Base-by-base conservation (phyloP, 23 tunicate species). In the Phallusia fumigata region DNA sequence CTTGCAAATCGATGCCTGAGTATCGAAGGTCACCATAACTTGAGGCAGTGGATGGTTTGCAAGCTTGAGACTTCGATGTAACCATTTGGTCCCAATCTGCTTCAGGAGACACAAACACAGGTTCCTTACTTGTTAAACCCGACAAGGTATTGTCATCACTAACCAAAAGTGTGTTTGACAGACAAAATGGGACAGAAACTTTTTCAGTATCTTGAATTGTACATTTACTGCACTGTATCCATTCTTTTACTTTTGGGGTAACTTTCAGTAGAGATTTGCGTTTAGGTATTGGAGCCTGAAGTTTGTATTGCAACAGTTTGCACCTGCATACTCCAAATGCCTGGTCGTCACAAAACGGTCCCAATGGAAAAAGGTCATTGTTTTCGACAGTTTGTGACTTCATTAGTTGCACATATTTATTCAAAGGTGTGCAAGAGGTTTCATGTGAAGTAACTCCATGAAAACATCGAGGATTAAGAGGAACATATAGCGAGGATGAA, bases 271-370 rank as follows among this genome's bases (percentile, higher is more conserved):
- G 69, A 74, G 36, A 21, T 31, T 33, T 74, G 40, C 53, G 73
- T 53, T 79, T 79, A 11, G 72, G 31, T 31, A 50, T 79, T 5
- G 52, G 83, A 0, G 40, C 30, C 65, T 81, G 65, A n/a, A 53
- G 18, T 69, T 81, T 69, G 53, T 34, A 81, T 21, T 65, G 36
- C 22, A 32, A 24, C 30, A 33, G 52, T 52, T 24, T 44, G 72
- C 90, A 86, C 81, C 78, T 76, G 65, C 86, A 87, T 21, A 81
- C 49, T 5, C 35, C 32, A 19, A 36, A n/a, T 34, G 76, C 53
- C 3, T 32, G 28, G 35, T 81, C 86, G 16, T 87, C 86, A 81
- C 82, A 76, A 75, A 87, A 87, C 0, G 84, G 84, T 18, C 84
- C 86, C 18, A 85, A 19, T 18, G 85, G 32, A 53, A 87, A 87